Evolutionary conservation across 2,888 invertebrate species (phyloP).

Genomic region (Cerastoderma edule): DNA sequence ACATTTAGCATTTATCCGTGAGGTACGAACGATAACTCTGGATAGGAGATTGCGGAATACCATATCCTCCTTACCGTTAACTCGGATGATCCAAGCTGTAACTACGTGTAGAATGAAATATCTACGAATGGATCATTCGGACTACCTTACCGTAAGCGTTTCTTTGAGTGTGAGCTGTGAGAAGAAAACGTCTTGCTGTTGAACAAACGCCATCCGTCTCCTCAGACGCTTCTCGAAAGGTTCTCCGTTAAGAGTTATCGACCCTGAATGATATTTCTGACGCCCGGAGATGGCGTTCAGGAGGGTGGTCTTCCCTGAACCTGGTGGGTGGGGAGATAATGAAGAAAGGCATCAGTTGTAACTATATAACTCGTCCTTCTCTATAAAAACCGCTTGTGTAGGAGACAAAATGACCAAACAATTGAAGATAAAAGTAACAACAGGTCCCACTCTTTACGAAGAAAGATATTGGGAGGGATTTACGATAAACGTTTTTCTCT

Average conservation of each 20-base stretch:
- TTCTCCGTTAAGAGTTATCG: conserved; percentile 88
- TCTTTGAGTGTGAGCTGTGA: background rate
- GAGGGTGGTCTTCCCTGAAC: too few species aligned
- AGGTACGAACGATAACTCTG: too few species aligned
- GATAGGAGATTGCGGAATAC: background rate
- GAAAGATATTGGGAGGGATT: background rate
- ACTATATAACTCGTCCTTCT: background rate
- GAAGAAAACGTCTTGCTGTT: conserved; percentile 84
- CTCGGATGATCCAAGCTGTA: background rate
- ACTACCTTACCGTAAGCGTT: background rate
- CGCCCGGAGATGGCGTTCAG: conserved; percentile 91
- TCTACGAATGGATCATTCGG: too few species aligned
- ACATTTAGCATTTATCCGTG: too few species aligned
- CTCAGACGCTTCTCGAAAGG: conserved; percentile 89
- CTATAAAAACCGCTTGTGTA: background rate
- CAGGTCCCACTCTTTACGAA: background rate
- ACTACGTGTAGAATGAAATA: too few species aligned
- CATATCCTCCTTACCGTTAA: background rate
- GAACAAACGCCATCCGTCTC: conserved; percentile 91
- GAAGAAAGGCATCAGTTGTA: background rate
- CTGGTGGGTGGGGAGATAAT: too few species aligned
- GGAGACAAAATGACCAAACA: background rate
- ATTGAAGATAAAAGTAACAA: background rate
- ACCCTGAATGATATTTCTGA: conserved; percentile 86
- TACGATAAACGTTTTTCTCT: background rate